These are phyloP conservation scores for Thaleichthys pacificus DNA, from an alignment of 2,797 vertebrate genomes.

Conservation along the genomic window DNA sequence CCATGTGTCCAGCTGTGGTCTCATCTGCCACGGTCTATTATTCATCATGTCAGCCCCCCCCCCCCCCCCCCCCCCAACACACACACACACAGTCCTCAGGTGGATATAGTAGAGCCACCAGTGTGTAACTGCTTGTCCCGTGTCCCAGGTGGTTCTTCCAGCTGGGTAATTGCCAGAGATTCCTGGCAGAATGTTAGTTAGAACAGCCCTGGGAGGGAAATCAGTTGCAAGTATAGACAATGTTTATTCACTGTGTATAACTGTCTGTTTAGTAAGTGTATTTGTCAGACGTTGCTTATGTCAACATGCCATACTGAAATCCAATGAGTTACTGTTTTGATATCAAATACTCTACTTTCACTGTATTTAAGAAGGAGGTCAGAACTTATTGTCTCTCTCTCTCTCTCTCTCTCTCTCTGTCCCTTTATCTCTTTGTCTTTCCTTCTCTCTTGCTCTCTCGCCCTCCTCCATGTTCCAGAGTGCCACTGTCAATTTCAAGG, in stretches of 20 bases:
- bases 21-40: conserved; percentile 48
- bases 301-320: not conserved
- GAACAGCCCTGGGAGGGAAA: not conserved
- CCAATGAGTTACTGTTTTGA: not conserved
- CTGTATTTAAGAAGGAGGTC: too few species aligned
- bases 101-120: not conserved
- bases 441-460: not conserved
- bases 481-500: conserved; percentile 87
- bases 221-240: not conserved
- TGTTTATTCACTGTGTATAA: not conserved
- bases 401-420: not conserved
- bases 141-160: not conserved
- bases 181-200: not conserved
- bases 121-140: not conserved
- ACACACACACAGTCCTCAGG: not conserved
- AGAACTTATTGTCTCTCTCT: not conserved
- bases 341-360: too few species aligned
- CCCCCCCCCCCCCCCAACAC: not conserved
- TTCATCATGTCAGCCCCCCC: not conserved
- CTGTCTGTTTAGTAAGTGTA: not conserved
- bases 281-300: not conserved
- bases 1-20: conserved; percentile 56
- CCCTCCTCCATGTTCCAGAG: conserved; percentile 70
- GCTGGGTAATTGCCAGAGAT: conserved; percentile 2
- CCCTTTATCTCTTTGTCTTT: not conserved